Evolutionary conservation across 2,113 vertebrate genomes (phyloP).

Genomic region (Aptenodytes forsteri): DNA sequence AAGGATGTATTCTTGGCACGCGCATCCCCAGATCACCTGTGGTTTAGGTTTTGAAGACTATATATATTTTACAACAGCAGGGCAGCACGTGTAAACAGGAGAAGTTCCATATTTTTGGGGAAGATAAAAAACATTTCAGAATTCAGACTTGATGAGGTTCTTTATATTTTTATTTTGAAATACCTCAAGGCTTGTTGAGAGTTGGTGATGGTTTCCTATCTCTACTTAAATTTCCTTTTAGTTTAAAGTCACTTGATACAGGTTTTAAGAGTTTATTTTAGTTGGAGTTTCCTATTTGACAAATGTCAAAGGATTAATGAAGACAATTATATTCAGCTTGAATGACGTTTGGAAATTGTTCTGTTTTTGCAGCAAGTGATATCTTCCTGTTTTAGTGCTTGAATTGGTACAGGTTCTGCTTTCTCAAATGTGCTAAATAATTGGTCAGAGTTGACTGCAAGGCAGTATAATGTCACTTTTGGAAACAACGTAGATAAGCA

Average conservation of each 20-base stretch:
- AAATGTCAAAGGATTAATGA: background rate
- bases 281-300: background rate
- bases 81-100: background rate
- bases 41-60: background rate
- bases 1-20: background rate
- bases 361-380: background rate
- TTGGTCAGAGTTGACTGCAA: conserved; percentile 44
- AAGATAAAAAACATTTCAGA: background rate
- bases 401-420: conserved; percentile 17
- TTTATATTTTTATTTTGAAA: background rate
- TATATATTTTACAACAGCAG: background rate
- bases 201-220: background rate
- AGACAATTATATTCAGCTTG: background rate
- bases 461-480: conserved; percentile 13
- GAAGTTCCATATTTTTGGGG: background rate
- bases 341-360: conserved; percentile 10
- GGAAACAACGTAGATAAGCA: conserved; percentile 18
- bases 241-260: background rate
- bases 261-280: background rate
- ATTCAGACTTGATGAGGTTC: background rate
- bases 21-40: background rate
- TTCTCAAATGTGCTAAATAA: conserved; percentile 37
- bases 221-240: background rate
- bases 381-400: background rate
- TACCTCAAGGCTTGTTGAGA: background rate